Conservation (phyloP, 1,140 invertebrate species). For the Wiebesia pumilae region DNA sequence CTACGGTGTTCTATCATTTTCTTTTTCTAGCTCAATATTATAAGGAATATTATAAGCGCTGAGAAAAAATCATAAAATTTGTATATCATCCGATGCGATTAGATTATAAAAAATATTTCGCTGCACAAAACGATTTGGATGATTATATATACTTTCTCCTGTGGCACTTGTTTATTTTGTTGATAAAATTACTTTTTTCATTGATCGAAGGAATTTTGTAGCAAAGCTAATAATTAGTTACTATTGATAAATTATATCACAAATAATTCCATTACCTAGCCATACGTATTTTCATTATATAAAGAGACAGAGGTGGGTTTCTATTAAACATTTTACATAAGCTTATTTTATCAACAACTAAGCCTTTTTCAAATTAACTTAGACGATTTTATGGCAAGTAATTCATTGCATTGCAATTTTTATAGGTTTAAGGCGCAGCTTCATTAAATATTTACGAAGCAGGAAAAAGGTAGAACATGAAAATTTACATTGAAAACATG, state of each 20-base stretch:
- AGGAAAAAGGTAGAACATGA: too few species aligned
- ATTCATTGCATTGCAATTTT: too few species aligned
- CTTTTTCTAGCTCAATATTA: background rate
- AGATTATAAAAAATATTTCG: background rate
- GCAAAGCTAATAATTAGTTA: background rate
- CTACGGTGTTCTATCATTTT: too few species aligned
- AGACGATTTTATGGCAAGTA: too few species aligned
- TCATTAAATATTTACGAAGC: too few species aligned
- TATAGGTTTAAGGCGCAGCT: too few species aligned
- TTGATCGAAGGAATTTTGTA: background rate
- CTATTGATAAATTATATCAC: background rate
- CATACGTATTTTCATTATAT: background rate
- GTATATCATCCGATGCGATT: background rate
- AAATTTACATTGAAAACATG: too few species aligned
- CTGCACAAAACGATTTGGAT: background rate
- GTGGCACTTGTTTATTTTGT: too few species aligned
- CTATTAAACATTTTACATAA: too few species aligned
- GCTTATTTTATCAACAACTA: too few species aligned
- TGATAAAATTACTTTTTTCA: background rate
- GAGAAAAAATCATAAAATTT: background rate
- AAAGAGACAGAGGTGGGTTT: background rate
- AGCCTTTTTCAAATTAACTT: too few species aligned
- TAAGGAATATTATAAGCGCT: background rate
- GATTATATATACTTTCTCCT: background rate
- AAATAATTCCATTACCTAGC: background rate